These are phyloP conservation scores for Gymnothorax javanicus DNA, from an alignment of 2,797 vertebrate genomes.

Conservation along the genomic window DNA sequence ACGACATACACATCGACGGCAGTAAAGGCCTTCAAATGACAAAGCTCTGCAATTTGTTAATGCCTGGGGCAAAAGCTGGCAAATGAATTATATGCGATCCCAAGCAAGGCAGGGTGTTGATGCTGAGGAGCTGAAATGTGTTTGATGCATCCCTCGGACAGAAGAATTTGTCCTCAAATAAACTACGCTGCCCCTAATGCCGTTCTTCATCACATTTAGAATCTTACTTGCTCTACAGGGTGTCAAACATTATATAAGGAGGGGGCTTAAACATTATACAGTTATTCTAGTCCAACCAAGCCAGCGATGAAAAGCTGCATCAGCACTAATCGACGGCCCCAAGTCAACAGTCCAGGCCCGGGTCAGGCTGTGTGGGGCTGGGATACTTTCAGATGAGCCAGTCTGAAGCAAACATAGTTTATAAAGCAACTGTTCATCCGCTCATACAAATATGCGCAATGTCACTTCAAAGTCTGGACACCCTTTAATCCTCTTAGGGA, in stretches of 20 bases:
- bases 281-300: background rate
- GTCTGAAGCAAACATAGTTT: no score
- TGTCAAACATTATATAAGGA: background rate
- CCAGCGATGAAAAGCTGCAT: no score
- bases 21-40: slow-evolving; percentile 35
- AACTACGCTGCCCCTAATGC: background rate
- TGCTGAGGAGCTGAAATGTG: background rate
- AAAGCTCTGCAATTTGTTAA: slow-evolving; percentile 43
- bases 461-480: no score
- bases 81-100: slow-evolving; percentile 32
- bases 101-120: background rate
- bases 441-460: no score
- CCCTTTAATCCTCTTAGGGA: no score
- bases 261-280: background rate
- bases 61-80: slow-evolving; percentile 41
- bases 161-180: background rate
- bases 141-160: background rate
- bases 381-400: no score
- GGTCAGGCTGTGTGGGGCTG: no score
- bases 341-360: no score
- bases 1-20: slow-evolving; percentile 42
- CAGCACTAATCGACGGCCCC: no score
- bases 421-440: no score
- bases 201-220: background rate
- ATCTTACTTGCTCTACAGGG: background rate